These are phyloP conservation scores for Metaphire vulgaris DNA, from an alignment of 1,140 invertebrate genomes.

Conservation along the genomic window DNA sequence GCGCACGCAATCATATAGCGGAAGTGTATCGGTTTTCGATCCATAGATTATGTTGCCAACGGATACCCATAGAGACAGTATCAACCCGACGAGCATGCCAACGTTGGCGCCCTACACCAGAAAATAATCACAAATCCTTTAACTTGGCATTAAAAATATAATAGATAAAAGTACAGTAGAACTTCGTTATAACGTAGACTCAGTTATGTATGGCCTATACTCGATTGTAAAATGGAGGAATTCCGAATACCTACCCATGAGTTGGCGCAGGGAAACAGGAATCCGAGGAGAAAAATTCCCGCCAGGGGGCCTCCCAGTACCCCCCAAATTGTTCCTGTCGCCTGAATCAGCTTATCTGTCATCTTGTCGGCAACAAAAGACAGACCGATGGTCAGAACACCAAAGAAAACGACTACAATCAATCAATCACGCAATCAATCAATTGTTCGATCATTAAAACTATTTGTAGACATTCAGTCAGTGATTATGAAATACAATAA, in stretches of 20 bases:
- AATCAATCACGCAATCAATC: not conserved
- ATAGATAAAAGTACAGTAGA: too few relatives aligned
- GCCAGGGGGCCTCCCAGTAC: conserved; percentile 36
- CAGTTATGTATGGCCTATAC: too few relatives aligned
- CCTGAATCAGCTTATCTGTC: conserved; percentile 57
- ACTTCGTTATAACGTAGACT: too few relatives aligned
- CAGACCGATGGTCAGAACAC: conserved; percentile 13
- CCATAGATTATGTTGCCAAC: conserved; percentile 9
- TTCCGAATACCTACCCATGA: conserved; percentile 9
- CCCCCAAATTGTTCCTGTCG: conserved; percentile 44
- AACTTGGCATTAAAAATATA: too few relatives aligned
- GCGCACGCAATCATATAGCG: not conserved
- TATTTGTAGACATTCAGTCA: too few relatives aligned
- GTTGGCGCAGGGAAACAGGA: conserved; percentile 41
- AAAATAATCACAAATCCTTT: not conserved
- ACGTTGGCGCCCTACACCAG: conserved; percentile 6
- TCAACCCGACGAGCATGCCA: conserved; percentile 1
- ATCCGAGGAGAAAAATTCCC: conserved; percentile 39
- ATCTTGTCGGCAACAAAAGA: conserved; percentile 14
- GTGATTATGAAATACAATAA: too few relatives aligned
- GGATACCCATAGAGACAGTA: conserved; percentile 4
- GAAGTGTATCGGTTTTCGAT: not conserved
- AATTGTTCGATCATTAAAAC: not conserved
- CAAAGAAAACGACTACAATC: conserved; percentile 18
- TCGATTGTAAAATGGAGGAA: too few relatives aligned